Evolutionary conservation across 2,888 invertebrate species (phyloP).

Genomic region (Euzophera pinguis): DNA sequence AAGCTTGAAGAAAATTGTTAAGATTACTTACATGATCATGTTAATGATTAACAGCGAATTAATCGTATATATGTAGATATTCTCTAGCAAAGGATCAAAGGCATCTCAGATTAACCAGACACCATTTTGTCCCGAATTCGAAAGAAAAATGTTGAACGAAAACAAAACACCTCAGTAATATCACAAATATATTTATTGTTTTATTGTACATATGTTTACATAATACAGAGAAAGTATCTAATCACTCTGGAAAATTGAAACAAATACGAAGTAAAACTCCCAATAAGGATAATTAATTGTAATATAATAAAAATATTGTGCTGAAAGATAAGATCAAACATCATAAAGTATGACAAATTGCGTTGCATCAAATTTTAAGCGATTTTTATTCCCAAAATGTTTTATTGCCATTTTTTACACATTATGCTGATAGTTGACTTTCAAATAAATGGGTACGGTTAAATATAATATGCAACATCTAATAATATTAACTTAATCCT

Average conservation of each 20-base stretch:
- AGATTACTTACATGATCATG: too few relatives aligned
- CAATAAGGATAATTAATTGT: conserved; percentile 56
- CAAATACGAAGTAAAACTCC: conserved; percentile 41
- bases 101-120: too few relatives aligned
- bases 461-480: too few relatives aligned
- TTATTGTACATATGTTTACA: conserved; percentile 69
- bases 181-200: conserved; percentile 76
- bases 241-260: conserved; percentile 56
- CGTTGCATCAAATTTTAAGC: conserved; percentile 33
- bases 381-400: conserved; percentile 19
- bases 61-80: too few relatives aligned
- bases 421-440: conserved; percentile 24
- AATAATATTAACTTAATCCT: too few relatives aligned
- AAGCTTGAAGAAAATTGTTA: too few relatives aligned
- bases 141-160: neutral
- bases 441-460: too few relatives aligned
- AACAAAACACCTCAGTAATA: conserved; percentile 39
- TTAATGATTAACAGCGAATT: too few relatives aligned
- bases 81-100: too few relatives aligned
- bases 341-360: conserved; percentile 36
- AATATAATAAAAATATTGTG: conserved; percentile 47
- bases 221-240: conserved; percentile 67
- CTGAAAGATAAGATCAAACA: conserved; percentile 41
- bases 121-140: too few relatives aligned
- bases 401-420: conserved; percentile 29